These are phyloP conservation scores for Drosophila bocqueti DNA, from an alignment of 1,140 invertebrate genomes.

Conservation along the genomic window DNA sequence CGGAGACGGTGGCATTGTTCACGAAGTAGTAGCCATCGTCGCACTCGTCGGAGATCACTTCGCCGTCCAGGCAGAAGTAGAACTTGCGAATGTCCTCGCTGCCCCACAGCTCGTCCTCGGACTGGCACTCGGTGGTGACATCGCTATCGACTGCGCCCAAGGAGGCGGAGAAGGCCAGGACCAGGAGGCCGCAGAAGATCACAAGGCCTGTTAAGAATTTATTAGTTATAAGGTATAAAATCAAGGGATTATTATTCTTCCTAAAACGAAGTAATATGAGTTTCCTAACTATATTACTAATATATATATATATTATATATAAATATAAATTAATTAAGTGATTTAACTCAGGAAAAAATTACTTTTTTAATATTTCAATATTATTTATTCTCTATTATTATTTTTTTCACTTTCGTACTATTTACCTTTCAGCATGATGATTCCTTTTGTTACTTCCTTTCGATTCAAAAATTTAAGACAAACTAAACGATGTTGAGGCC, in stretches of 20 bases:
- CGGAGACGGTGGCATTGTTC: conserved; percentile 56
- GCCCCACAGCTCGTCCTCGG: conserved; percentile 55
- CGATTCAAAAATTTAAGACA: conserved; percentile 37
- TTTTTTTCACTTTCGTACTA: no score
- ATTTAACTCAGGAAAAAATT: no score
- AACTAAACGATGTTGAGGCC: conserved; percentile 50
- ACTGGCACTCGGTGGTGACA: conserved; percentile 36
- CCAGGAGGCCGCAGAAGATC: conserved; percentile 46
- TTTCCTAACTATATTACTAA: not conserved
- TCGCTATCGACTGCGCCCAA: not conserved
- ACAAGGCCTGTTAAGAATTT: conserved; percentile 17
- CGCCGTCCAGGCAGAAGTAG: conserved; percentile 53
- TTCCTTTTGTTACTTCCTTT: conserved; percentile 19
- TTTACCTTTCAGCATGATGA: conserved; percentile 62
- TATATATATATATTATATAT: no score
- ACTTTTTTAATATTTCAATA: no score
- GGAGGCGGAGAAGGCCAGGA: conserved; percentile 21
- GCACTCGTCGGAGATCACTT: conserved; percentile 23
- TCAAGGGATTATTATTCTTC: no score
- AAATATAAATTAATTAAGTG: no score
- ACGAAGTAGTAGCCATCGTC: conserved; percentile 56
- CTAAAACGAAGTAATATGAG: conserved; percentile 1
- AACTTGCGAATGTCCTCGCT: conserved; percentile 47
- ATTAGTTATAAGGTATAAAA: not conserved
- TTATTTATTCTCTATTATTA: no score